phyloP scores from a whole-genome alignment of 2,797 vertebrate species.

The Geotria australis region DNA sequence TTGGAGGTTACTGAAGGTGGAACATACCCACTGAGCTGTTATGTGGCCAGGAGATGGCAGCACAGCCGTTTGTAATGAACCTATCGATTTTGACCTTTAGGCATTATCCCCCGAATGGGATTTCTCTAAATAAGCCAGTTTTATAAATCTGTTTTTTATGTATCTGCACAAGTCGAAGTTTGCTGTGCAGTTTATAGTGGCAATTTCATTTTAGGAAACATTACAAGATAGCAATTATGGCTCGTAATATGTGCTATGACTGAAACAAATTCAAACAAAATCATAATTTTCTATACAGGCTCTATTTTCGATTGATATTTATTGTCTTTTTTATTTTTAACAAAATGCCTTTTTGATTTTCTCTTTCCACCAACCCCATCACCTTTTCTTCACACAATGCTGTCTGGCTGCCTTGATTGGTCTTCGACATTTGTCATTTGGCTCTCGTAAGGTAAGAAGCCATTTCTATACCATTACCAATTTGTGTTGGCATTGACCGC shows the following conservation, averaged over 20 bases:
- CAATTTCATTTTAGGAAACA: background rate
- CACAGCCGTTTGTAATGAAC: too few species aligned
- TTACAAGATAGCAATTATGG: too few species aligned
- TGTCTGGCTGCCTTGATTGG: constrained; percentile 11
- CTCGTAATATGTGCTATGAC: background rate
- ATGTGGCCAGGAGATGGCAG: too few species aligned
- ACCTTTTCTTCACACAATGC: constrained; percentile 1
- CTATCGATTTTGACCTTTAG: too few species aligned
- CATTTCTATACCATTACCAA: constrained; percentile 27
- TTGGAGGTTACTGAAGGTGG: too few species aligned
- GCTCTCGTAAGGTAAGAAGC: constrained; percentile 99
- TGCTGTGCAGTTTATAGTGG: background rate
- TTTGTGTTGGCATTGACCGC: constrained; percentile 10
- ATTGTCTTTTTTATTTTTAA: constrained; percentile 23
- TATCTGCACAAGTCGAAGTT: background rate
- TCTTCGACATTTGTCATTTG: constrained; percentile 13
- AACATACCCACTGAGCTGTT: too few species aligned
- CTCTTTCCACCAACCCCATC: constrained; percentile 6
- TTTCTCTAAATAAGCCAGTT: too few species aligned
- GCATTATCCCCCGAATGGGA: too few species aligned
- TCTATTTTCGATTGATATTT: background rate
- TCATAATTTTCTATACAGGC: background rate
- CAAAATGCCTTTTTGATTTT: constrained; percentile 54
- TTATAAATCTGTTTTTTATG: background rate
- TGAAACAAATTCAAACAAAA: background rate